Evolutionary conservation across 2,888 invertebrate species (phyloP).

Genomic region (Sturmia bella): DNA sequence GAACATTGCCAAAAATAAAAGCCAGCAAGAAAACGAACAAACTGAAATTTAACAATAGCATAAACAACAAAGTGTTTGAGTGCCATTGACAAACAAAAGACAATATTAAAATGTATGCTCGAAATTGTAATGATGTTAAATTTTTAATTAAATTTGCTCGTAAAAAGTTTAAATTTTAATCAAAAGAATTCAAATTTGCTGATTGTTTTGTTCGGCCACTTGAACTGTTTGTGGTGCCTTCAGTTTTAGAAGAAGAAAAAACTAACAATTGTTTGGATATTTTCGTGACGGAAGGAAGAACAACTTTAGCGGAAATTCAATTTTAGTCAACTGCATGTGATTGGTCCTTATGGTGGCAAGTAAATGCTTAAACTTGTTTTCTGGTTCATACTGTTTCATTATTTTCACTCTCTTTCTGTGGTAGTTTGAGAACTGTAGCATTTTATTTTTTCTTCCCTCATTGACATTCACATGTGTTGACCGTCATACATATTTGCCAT

Average conservation of each 20-base stretch:
- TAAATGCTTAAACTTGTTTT: constrained; percentile 4
- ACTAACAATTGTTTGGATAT: neutral
- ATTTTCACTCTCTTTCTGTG: neutral
- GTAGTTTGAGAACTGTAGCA: constrained; percentile 10
- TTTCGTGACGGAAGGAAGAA: constrained; percentile 41
- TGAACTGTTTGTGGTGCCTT: too few species aligned
- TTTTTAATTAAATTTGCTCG: constrained; percentile 61
- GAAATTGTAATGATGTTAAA: constrained; percentile 40
- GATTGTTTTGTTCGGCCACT: too few species aligned
- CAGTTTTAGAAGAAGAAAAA: too few species aligned
- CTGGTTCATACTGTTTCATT: neutral
- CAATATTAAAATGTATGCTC: constrained; percentile 34
- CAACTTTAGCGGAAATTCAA: constrained; percentile 62
- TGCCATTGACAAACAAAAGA: constrained; percentile 39
- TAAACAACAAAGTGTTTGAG: constrained; percentile 18
- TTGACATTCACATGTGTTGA: constrained; percentile 42
- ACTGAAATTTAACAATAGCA: constrained; percentile 17
- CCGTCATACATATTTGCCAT: neutral
- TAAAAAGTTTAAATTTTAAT: constrained; percentile 23
- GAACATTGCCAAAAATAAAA: constrained; percentile 37
- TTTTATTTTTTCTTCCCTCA: constrained; percentile 13
- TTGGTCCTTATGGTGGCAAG: neutral
- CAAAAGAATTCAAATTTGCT: too few species aligned
- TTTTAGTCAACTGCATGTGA: constrained; percentile 44
- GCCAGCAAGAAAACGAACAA: neutral